These are phyloP conservation scores for Cheilosia vulpina DNA, from an alignment of 2,888 invertebrate species.

Conservation along the genomic window DNA sequence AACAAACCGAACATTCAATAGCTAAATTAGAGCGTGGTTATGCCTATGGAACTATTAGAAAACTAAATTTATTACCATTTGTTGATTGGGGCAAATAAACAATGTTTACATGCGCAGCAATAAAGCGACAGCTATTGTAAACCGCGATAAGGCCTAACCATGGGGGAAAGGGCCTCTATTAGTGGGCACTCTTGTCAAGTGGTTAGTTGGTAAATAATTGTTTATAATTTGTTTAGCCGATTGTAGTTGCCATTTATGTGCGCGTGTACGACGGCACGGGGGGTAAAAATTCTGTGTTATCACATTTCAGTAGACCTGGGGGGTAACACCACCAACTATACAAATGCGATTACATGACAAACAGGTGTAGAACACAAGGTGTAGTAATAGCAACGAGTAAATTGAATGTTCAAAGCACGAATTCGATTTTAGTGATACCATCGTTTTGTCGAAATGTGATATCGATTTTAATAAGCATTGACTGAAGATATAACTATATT, in stretches of 20 bases:
- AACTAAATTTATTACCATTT: slow-evolving; percentile 33
- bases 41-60: slow-evolving; percentile 54
- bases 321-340: background rate
- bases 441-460: too few species aligned
- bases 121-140: slow-evolving; percentile 48
- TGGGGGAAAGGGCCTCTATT: slow-evolving; percentile 8
- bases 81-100: slow-evolving; percentile 25
- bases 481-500: background rate
- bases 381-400: background rate
- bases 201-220: slow-evolving; percentile 41
- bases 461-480: background rate
- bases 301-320: slow-evolving; percentile 8
- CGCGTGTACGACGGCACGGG: background rate
- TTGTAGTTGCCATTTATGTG: background rate
- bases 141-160: slow-evolving; percentile 43
- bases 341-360: slow-evolving; percentile 10
- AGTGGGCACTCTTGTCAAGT: slow-evolving; percentile 29
- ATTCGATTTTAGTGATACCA: background rate
- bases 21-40: slow-evolving; percentile 32
- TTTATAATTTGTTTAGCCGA: slow-evolving; percentile 30
- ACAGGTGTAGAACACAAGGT: slow-evolving; percentile 7
- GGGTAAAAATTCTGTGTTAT: slow-evolving; percentile 11
- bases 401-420: background rate
- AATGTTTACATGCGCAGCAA: slow-evolving; percentile 27
- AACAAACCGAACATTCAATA: slow-evolving; percentile 43